Base-by-base conservation (phyloP, 2,113 vertebrate species). In the Indicator indicator region DNA sequence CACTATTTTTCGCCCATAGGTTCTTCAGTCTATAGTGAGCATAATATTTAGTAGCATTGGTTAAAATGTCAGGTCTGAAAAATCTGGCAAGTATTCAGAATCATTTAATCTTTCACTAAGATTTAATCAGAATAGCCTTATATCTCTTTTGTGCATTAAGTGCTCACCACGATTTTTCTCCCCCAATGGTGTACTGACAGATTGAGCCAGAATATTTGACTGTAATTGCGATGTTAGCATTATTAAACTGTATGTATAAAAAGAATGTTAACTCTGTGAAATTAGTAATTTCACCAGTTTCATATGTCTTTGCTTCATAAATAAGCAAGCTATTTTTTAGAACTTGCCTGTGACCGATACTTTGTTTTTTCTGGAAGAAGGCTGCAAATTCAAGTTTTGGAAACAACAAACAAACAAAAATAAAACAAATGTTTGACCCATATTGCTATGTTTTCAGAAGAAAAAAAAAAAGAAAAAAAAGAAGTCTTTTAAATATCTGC, bases 211-310 rank as follows among this genome's bases (percentile, higher is more conserved):
- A 96, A 97, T 95, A 88, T 95, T 97, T 90, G 96, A 96, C 89
- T 89, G 83, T 96, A 97, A 97, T 97, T 97, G 97, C 95, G 23
- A 72, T 98, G 97, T 98, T 98, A 97, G 97, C 97, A 93, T 88
- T 95, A 95, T 90, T 98, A 97, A 95, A 97, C 96, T 96, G 36
- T 97, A 97, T 98, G 97, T 98, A 97, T 97, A 94, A 96, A 97
- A 98, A 97, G 94, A 96, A 97, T 97, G 94, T 98, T 98, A 98
- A 97, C 96, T 96, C 92, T 91, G 58, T 98, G 97, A 97, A 97
- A 97, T 97, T 97, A 97, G 96, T 97, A 97, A 98, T 98, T 98
- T 98, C 96, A 97, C 97, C 95, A 96, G 82, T 97, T 65, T 97
- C 97, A 94, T 94, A 94, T 50, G 44, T 97, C 96, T 97, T 98